A percentile compares a stretch with the other conserved stretches of the same genome.
Evolutionary conservation across 2,888 invertebrate genomes (phyloP).

Genomic region (Sabatieria punctata): DNA sequence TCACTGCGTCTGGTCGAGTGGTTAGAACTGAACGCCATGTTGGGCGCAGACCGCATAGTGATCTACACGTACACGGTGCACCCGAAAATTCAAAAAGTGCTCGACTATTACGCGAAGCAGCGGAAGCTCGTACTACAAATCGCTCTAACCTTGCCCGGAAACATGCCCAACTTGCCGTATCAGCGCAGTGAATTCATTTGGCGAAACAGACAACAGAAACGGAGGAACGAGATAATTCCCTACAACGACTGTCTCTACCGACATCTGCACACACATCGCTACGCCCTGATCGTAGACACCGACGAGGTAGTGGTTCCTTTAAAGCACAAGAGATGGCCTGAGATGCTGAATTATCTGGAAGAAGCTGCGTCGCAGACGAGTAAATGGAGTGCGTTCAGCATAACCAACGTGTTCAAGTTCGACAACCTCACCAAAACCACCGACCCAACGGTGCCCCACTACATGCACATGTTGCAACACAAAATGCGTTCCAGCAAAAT

Average conservation of each 20-base stretch:
- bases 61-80: slow-evolving; percentile 71
- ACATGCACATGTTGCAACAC: slow-evolving; percentile 39
- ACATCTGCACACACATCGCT: slow-evolving; percentile 64
- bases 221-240: slow-evolving; percentile 82
- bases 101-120: slow-evolving; percentile 42
- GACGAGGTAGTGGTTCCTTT: slow-evolving; percentile 88
- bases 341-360: slow-evolving; percentile 4
- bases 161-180: slow-evolving; percentile 64
- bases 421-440: slow-evolving; percentile 52
- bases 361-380: not conserved
- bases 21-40: slow-evolving; percentile 65
- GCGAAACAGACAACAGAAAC: slow-evolving; percentile 75
- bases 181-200: slow-evolving; percentile 48
- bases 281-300: slow-evolving; percentile 60
- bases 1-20: slow-evolving; percentile 78
- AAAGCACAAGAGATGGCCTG: slow-evolving; percentile 17
- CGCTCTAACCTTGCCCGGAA: slow-evolving; percentile 65
- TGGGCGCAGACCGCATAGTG: slow-evolving; percentile 50
- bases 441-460: slow-evolving; percentile 43
- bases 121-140: slow-evolving; percentile 39
- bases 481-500: slow-evolving; percentile 41
- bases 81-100: slow-evolving; percentile 66
- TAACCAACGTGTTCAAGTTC: slow-evolving; percentile 76
- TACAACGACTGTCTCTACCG: slow-evolving; percentile 90
- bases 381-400: slow-evolving; percentile 32